phyloP scores from a whole-genome alignment of 64 coral and sea anemone genomes.

The Actinia tenebrosa region DNA sequence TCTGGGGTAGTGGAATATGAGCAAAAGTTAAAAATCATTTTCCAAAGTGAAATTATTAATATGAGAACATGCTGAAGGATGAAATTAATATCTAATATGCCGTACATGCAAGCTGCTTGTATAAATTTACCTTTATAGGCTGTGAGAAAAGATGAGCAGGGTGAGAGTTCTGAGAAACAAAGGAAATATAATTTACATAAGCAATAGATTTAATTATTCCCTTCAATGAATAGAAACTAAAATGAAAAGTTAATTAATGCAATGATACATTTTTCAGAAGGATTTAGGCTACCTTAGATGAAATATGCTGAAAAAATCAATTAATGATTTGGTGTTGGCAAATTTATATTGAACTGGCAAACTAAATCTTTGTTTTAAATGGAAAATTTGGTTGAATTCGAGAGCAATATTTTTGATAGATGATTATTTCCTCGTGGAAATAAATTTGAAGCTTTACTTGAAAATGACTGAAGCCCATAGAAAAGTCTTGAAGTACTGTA shows the following conservation, averaged over 20 bases:
- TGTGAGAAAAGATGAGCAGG: constrained; percentile 50
- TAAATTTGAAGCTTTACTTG: not conserved
- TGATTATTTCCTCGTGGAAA: not conserved
- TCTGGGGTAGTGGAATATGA: no score
- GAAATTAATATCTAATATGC: not conserved
- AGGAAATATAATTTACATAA: constrained; percentile 17
- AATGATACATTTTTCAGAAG: not conserved
- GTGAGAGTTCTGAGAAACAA: constrained; percentile 28
- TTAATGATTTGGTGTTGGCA: not conserved
- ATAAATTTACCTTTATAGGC: constrained; percentile 58
- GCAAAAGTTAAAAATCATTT: not conserved
- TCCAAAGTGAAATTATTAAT: not conserved
- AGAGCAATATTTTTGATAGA: not conserved
- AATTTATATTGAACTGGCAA: not conserved
- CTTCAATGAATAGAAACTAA: not conserved
- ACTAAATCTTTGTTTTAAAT: not conserved
- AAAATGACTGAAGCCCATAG: not conserved
- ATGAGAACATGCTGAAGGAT: not conserved
- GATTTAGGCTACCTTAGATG: not conserved
- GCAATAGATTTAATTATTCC: not conserved
- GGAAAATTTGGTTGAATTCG: not conserved
- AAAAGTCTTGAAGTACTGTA: not conserved
- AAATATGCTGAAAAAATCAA: not conserved
- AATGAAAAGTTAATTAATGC: not conserved
- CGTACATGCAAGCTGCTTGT: not conserved